Evolutionary conservation across 2,888 invertebrate species (phyloP), one percentile per base, ranked within the genome.

Genomic region (Andricus curvator): DNA sequence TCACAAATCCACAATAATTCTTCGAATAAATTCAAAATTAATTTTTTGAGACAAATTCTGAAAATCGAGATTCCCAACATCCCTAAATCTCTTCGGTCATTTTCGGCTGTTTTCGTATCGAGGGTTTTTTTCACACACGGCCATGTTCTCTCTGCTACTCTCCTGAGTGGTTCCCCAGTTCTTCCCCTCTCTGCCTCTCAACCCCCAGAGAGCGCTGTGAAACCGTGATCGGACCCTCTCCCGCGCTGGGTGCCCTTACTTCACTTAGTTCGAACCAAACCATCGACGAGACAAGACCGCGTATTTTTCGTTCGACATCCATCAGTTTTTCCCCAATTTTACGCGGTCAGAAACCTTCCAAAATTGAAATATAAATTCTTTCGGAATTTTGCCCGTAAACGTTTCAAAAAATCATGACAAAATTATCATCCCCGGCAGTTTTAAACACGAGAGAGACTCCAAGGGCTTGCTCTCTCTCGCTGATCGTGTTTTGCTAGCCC

Each of bases 161-260:
- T 62, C 62, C 15, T 25, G n/a, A 56, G 56, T 56, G 20, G 22
- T 62, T 62, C 62, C 25, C 62, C 25, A 62, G 62, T 22, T n/a
- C n/a, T 56, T 15, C 4, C 25, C 25, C 62, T 22, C 62, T 25
- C 25, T 25, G 25, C 25, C 62, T 25, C 62, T 62, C 62, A 62
- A 62, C 13, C 56, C 56, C 74, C 74, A 33, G 44, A 41, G n/a
- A 51, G 29, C 29, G 48, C 20, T n/a, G 11, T n/a, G 20, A 29
- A 44, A 44, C 48, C 51, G 56, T 33, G 74, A 70, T 22, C 68
- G 68, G 48, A 70, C 68, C 68, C 29, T 74, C 74, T 51, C 70
- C 51, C 70, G 70, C 48, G 25, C 51, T 70, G 17, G 20, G 20
- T 74, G 74, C 74, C 74, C 74, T 74, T 74, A 74, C 51, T 74